Conservation (phyloP, 2,113 vertebrate genomes). For the Lepisosteus osseus region DNA sequence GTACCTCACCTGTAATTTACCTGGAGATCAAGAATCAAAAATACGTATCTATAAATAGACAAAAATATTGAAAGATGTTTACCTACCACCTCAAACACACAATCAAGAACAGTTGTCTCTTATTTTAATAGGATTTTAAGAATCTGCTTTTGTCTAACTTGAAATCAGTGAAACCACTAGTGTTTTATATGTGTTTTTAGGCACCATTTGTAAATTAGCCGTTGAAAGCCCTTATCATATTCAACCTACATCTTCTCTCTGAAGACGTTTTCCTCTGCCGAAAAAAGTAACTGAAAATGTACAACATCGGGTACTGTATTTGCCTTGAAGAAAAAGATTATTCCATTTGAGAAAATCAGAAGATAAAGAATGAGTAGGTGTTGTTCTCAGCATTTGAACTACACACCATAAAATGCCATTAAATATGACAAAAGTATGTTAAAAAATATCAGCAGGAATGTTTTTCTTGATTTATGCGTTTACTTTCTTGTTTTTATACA, state of each 20-base stretch:
- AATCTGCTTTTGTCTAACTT: too few species aligned
- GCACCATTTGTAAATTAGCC: too few species aligned
- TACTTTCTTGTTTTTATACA: background rate
- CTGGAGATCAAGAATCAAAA: too few species aligned
- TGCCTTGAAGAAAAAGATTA: background rate
- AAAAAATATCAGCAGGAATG: background rate
- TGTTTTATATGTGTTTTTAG: too few species aligned
- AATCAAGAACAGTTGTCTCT: too few species aligned
- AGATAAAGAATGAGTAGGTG: background rate
- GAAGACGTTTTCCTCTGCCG: conserved; percentile 3
- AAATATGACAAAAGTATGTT: background rate
- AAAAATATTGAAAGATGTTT: too few species aligned
- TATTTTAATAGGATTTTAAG: too few species aligned
- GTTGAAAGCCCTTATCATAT: conserved; percentile 2
- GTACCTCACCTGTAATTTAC: too few species aligned
- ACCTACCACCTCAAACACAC: too few species aligned
- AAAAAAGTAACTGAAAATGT: background rate
- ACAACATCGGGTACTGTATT: background rate
- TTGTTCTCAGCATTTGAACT: background rate
- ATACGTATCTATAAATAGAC: too few species aligned
- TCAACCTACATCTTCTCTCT: conserved; percentile 3
- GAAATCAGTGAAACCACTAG: too few species aligned
- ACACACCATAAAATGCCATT: background rate
- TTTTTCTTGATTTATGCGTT: background rate
- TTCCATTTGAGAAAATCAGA: background rate